A percentile compares a stretch with the other conserved stretches of the same genome.
phyloP scores from a whole-genome alignment of 2,113 vertebrate species.

The Labrus mixtus region DNA sequence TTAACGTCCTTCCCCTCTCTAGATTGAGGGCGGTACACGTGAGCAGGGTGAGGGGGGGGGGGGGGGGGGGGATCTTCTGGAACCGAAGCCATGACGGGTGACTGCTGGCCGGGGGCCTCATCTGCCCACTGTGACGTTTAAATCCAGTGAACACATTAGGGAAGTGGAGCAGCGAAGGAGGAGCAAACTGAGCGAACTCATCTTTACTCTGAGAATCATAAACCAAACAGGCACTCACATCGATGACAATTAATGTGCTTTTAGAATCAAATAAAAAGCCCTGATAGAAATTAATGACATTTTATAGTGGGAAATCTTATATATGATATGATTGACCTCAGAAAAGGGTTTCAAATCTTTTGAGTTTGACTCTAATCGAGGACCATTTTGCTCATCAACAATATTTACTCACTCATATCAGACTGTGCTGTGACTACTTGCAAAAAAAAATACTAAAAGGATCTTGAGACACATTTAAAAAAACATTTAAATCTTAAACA shows the following conservation, averaged over 20 bases:
- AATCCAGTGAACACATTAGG: slow-evolving; percentile 29
- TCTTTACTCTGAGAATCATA: background rate
- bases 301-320: background rate
- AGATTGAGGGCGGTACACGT: slow-evolving; percentile 66
- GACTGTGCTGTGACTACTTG: too few species aligned
- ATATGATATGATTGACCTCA: background rate
- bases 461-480: too few species aligned
- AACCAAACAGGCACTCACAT: background rate
- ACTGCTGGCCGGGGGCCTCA: slow-evolving; percentile 44
- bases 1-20: slow-evolving; percentile 43
- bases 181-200: background rate
- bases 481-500: too few species aligned
- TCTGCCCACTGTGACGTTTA: slow-evolving; percentile 35
- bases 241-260: background rate
- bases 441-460: too few species aligned
- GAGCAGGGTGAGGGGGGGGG: slow-evolving; percentile 7
- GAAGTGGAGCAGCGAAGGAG: slow-evolving; percentile 40
- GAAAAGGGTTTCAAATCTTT: too few species aligned
- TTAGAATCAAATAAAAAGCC: background rate
- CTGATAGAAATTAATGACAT: background rate
- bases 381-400: too few species aligned
- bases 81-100: slow-evolving; percentile 19
- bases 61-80: slow-evolving; percentile 20
- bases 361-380: too few species aligned
- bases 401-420: too few species aligned